These are phyloP conservation scores for Junonia oenone DNA, from an alignment of 2,888 invertebrate genomes.

Conservation along the genomic window DNA sequence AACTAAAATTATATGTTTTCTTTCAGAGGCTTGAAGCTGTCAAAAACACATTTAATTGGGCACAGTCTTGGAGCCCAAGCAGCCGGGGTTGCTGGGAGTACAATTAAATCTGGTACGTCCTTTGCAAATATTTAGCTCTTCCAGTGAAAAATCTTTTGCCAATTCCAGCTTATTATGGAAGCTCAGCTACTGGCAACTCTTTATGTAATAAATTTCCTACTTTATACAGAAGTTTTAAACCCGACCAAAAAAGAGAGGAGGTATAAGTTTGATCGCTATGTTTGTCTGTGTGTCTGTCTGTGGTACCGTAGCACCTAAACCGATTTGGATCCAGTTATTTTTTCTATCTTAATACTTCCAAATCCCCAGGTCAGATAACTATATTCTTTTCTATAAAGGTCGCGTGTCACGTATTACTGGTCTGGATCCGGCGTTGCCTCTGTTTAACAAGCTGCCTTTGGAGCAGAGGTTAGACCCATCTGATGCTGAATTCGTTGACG, in stretches of 20 bases:
- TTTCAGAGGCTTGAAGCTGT: slow-evolving; percentile 76
- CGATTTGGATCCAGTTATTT: no score
- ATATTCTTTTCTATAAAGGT: slow-evolving; percentile 10
- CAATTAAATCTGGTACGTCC: slow-evolving; percentile 74
- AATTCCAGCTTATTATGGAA: no score
- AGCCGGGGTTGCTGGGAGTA: slow-evolving; percentile 81
- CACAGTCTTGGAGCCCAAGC: slow-evolving; percentile 83
- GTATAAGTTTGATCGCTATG: no score
- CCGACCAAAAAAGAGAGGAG: no score
- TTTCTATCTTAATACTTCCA: background rate
- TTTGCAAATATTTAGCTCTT: no score
- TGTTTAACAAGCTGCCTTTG: slow-evolving; percentile 76
- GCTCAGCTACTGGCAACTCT: no score
- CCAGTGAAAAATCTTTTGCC: no score
- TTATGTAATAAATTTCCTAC: no score
- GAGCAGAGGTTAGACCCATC: slow-evolving; percentile 73
- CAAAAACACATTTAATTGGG: slow-evolving; percentile 80
- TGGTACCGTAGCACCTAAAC: no score
- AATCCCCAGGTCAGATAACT: background rate
- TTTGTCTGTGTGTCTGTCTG: no score
- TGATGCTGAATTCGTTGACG: slow-evolving; percentile 82
- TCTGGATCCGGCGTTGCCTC: slow-evolving; percentile 81
- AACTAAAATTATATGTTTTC: no score
- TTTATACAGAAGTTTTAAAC: no score
- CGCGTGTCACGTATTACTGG: slow-evolving; percentile 80